Conservation (phyloP, 2,797 vertebrate genomes). For the Xiphorhynchus erythropygius region DNA sequence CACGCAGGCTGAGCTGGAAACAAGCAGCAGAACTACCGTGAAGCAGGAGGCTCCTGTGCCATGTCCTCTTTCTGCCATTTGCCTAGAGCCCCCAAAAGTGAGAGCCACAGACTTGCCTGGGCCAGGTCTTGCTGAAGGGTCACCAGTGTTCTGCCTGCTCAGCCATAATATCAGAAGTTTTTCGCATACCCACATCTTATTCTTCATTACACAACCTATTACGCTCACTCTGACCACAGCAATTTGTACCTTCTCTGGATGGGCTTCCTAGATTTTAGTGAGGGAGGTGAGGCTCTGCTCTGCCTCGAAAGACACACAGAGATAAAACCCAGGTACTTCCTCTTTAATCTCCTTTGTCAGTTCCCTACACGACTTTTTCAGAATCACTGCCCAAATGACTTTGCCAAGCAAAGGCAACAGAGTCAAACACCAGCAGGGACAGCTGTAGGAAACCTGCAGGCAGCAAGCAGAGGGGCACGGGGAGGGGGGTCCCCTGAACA, state of each 20-base stretch:
- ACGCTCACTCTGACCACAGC: neutral
- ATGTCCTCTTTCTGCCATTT: neutral
- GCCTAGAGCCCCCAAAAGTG: neutral
- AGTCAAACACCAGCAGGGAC: conserved; percentile 17
- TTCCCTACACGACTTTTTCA: conserved; percentile 18
- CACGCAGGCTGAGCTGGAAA: neutral
- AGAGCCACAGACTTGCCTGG: neutral
- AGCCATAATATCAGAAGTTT: neutral
- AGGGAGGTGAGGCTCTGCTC: neutral
- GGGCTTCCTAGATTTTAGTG: neutral
- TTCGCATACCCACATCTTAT: neutral
- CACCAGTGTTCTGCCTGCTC: neutral
- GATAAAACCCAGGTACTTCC: neutral
- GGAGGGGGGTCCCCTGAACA: neutral
- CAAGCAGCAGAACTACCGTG: neutral
- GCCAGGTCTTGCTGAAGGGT: neutral
- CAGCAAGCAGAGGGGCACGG: neutral
- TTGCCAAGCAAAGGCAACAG: conserved; percentile 35
- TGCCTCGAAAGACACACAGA: rapidly evolving
- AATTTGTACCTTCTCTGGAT: neutral
- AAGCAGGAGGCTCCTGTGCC: neutral
- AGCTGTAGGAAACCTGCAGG: neutral
- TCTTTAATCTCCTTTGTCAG: conserved; percentile 9
- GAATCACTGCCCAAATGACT: conserved; percentile 52
- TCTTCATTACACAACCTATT: neutral